These are phyloP conservation scores for Leptopilina myrica DNA, from an alignment of 2,888 invertebrate genomes.

Conservation along the genomic window DNA sequence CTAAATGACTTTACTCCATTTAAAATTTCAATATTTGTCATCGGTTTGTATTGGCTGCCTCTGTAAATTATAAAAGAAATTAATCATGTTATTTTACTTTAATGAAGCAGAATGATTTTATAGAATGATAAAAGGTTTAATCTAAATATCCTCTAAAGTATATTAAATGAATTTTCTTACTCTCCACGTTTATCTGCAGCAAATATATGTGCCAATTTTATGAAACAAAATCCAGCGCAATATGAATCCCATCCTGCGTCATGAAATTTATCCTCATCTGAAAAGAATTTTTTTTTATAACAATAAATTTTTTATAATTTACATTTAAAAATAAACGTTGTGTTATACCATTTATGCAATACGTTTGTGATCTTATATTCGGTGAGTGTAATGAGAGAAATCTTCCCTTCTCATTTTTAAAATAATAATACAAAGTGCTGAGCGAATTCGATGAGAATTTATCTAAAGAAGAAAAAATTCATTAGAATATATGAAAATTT, in stretches of 20 bases:
- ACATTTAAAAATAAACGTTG: neutral
- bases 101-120: too few species aligned
- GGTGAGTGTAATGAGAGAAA: constrained; percentile 75
- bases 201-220: constrained; percentile 82
- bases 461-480: constrained; percentile 67
- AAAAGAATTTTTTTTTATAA: neutral
- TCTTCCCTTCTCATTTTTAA: constrained; percentile 77
- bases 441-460: constrained; percentile 79
- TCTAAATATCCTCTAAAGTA: neutral
- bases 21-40: constrained; percentile 78
- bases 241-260: constrained; percentile 92
- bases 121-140: too few species aligned
- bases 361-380: constrained; percentile 66
- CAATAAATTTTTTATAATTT: too few species aligned
- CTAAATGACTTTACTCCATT: constrained; percentile 77
- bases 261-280: constrained; percentile 77
- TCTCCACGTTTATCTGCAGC: constrained; percentile 78
- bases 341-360: constrained; percentile 8
- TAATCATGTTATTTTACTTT: too few species aligned
- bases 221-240: constrained; percentile 85
- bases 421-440: constrained; percentile 80
- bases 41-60: constrained; percentile 48
- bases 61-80: constrained; percentile 48
- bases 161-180: constrained; percentile 65
- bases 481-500: constrained; percentile 26